Conservation (phyloP, 2,888 invertebrate genomes). For the Rhorus exstirpatorius region DNA sequence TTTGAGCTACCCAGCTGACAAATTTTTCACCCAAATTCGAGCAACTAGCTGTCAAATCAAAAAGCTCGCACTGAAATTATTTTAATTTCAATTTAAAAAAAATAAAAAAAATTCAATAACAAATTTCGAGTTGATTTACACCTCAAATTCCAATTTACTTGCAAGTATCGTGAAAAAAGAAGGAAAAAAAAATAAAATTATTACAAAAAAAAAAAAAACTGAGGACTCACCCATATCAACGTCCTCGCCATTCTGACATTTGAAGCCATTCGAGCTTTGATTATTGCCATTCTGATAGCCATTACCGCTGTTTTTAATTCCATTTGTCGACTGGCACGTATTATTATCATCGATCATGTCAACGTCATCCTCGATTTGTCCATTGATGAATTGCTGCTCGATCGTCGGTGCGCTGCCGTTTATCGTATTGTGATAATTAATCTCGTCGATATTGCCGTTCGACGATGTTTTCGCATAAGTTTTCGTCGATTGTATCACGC, state of each 20-base stretch:
- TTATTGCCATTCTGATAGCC: constrained; percentile 89
- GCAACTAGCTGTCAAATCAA: no score
- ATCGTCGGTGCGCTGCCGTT: constrained; percentile 86
- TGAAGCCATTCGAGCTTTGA: constrained; percentile 83
- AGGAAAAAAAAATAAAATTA: neutral
- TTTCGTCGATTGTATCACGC: constrained; percentile 94
- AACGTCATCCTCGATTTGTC: constrained; percentile 86
- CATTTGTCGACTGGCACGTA: constrained; percentile 84
- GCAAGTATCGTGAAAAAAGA: constrained; percentile 64
- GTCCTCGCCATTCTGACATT: constrained; percentile 90
- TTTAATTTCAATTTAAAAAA: no score
- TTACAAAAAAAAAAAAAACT: constrained; percentile 19
- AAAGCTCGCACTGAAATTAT: no score
- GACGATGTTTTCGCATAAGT: constrained; percentile 83
- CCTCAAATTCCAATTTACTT: neutral
- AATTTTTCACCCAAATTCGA: no score
- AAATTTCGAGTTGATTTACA: no score
- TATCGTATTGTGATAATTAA: constrained; percentile 87
- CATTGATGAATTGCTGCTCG: constrained; percentile 82
- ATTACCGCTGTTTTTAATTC: constrained; percentile 84
- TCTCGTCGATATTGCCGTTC: constrained; percentile 86
- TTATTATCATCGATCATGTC: constrained; percentile 88
- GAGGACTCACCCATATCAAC: constrained; percentile 90
- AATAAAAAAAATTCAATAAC: no score
- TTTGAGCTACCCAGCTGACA: no score